Evolutionary conservation across 53 echinoderm and acorn worm species (phyloP), one percentile per base, ranked within the genome.

Genomic region (Henricia sp.): DNA sequence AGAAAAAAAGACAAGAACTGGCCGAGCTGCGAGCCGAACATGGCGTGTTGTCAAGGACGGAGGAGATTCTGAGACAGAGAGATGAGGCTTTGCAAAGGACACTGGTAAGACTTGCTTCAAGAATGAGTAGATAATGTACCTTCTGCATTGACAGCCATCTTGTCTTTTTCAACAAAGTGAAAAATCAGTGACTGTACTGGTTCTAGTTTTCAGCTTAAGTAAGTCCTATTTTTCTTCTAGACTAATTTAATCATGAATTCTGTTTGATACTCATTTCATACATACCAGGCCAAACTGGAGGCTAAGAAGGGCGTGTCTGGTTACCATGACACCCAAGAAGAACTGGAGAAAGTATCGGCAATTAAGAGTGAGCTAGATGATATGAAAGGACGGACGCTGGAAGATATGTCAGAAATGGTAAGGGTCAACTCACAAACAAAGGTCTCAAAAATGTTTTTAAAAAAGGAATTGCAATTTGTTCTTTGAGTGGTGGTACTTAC

Each of bases 291-390:
- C 20, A 76, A 83, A 37, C 62, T 97, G 64, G 97, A 97, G 51
- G 94, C 97, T 20, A 97, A 97, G 90, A 97, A 96, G 89, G 97
- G 97, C 57, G 89, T 97, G 36, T 63, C 97, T 29, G 97, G 97
- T 77, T 97, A 97, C 94, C 97, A 97, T 83, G 97, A 97, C 88
- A 97, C 97, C 52, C 97, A 97, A 52, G 97, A 97, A 80, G 97
- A 97, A 68, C 43, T 94, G 39, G 94, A 97, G 84, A 97, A 94
- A 67, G 97, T 97, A 14, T 97, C 97, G 19, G 90, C 97, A 38
- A 94, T 94, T 71, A 97, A 97, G 84, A 97, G 94, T 74, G 94
- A 94, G 33, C 62, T 94, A 64, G 97, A 97, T 55, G 94, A 97
- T 32, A 90, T 97, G 83, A 97, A 97, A 80, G 97, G 97, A 50